phyloP scores from a whole-genome alignment of 2,797 vertebrate species.

The Alexandromys oeconomus region DNA sequence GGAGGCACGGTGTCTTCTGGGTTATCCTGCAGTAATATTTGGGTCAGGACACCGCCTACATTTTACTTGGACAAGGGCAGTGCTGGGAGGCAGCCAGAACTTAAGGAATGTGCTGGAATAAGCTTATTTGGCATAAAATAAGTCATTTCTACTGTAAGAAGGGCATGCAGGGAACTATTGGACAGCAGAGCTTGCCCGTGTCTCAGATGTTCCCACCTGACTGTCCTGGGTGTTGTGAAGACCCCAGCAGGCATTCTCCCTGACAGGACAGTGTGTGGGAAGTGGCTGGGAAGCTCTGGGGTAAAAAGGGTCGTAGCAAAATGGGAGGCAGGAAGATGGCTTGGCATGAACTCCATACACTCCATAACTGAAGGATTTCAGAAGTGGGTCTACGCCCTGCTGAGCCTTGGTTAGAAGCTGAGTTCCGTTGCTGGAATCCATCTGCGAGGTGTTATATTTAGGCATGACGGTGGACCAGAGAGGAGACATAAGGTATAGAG shows the following conservation, averaged over 20 bases:
- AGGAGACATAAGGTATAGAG: neutral
- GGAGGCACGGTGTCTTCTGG: rapidly evolving
- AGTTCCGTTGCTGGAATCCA: neutral
- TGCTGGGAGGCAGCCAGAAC: neutral
- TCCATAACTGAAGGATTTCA: neutral
- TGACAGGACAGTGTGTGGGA: neutral
- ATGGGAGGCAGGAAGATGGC: neutral
- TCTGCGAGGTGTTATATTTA: neutral
- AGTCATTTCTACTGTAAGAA: neutral
- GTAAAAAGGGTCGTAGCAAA: neutral
- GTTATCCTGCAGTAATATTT: neutral
- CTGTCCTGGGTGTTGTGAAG: neutral
- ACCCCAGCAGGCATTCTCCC: neutral
- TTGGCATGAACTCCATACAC: neutral
- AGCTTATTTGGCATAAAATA: neutral
- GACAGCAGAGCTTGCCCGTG: neutral
- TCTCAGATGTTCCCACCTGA: neutral
- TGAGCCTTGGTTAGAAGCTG: neutral
- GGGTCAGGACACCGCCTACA: neutral
- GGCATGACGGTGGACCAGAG: neutral
- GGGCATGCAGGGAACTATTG: neutral
- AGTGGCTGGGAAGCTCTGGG: neutral
- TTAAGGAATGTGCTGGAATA: neutral
- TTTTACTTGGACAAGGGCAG: neutral
- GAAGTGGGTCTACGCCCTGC: neutral